A percentile compares a stretch with the other conserved stretches of the same genome.
Conservation (phyloP, 2,113 vertebrate genomes). For the Hippoglossus stenolepis region DNA sequence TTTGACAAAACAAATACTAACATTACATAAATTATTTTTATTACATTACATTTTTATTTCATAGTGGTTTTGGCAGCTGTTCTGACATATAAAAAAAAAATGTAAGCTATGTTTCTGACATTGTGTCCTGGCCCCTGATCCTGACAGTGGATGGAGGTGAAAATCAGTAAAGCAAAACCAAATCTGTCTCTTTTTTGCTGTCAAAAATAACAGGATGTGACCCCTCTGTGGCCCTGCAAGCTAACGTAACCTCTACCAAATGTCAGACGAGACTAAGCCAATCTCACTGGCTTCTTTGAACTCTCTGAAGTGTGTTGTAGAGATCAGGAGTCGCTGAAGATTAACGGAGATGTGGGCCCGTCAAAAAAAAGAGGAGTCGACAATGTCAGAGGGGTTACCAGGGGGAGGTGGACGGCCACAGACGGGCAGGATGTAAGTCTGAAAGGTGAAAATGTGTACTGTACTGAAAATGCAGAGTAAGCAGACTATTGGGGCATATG, state of each 20-base stretch:
- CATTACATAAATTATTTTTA: conserved; percentile 9
- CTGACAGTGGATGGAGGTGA: too few relatives aligned
- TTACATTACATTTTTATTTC: not conserved
- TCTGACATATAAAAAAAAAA: not conserved
- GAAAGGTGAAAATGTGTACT: conserved; percentile 60
- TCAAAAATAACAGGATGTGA: conserved; percentile 44
- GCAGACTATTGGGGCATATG: conserved; percentile 29
- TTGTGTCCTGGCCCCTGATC: too few relatives aligned
- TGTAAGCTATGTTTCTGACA: too few relatives aligned
- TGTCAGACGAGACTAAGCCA: conserved; percentile 61
- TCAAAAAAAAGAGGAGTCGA: conserved; percentile 50
- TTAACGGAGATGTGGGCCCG: conserved; percentile 52
- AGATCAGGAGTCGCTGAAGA: conserved; percentile 29
- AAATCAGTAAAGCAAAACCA: too few relatives aligned
- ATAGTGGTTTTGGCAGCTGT: not conserved
- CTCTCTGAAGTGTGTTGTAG: not conserved
- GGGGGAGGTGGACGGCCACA: conserved; percentile 28
- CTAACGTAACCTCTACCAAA: conserved; percentile 50
- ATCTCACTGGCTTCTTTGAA: conserved; percentile 53
- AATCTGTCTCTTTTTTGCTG: not conserved
- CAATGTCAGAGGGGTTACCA: conserved; percentile 32
- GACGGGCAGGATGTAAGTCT: conserved; percentile 31
- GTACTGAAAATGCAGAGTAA: conserved; percentile 53
- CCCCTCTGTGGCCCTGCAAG: conserved; percentile 16
- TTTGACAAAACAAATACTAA: not conserved